Conservation (phyloP, 2,113 vertebrate genomes). For the Dipodomys ordii region DNA sequence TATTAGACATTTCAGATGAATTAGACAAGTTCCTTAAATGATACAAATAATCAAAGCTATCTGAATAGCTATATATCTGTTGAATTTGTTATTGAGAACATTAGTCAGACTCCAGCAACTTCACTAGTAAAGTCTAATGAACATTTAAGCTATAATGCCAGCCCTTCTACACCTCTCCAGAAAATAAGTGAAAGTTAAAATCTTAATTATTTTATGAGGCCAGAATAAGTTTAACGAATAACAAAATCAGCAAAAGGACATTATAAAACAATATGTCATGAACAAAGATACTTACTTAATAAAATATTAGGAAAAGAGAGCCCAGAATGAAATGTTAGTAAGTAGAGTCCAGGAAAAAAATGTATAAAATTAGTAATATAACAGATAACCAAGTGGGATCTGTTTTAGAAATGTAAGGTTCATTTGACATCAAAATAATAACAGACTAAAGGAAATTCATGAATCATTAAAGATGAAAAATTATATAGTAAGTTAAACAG, state of each 20-base stretch:
- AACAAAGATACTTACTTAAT: slow-evolving; percentile 7
- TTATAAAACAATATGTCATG: neutral
- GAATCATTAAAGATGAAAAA: slow-evolving; percentile 30
- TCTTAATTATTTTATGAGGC: neutral
- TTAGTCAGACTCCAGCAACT: neutral
- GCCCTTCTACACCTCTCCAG: neutral
- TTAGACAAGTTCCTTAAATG: neutral
- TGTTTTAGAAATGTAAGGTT: slow-evolving; percentile 18
- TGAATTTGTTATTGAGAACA: slow-evolving; percentile 3
- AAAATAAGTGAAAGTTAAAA: neutral
- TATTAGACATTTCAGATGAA: neutral
- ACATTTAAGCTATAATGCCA: neutral
- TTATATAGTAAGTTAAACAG: slow-evolving; percentile 9
- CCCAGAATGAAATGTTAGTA: slow-evolving; percentile 32
- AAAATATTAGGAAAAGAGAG: neutral
- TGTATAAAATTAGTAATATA: neutral
- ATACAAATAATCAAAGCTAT: neutral
- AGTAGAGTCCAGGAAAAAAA: neutral
- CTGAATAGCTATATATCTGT: neutral
- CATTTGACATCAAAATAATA: slow-evolving; percentile 54
- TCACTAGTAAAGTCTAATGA: neutral
- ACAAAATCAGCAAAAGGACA: neutral
- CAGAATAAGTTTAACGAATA: neutral
- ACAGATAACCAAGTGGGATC: neutral
- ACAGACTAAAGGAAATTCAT: slow-evolving; percentile 9